These are phyloP conservation scores for Dynastes tityus DNA, from an alignment of 2,888 invertebrate genomes.

Conservation along the genomic window DNA sequence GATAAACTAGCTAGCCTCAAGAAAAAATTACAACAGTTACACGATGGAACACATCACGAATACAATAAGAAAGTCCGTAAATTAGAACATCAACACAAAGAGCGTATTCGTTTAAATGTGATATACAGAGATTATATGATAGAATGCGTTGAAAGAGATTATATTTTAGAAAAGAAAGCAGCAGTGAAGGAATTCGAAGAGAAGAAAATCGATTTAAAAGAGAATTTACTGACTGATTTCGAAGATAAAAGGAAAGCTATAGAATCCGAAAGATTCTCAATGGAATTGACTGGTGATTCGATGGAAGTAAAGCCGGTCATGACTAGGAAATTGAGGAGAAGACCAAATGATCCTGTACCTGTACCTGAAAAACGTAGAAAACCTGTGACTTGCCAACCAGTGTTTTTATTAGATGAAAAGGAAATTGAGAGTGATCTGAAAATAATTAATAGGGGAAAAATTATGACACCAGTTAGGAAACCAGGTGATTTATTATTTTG, in stretches of 20 bases:
- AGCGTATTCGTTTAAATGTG: constrained; percentile 84
- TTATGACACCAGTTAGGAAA: constrained; percentile 73
- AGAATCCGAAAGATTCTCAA: constrained; percentile 87
- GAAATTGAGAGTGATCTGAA: constrained; percentile 91
- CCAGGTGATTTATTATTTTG: constrained; percentile 66
- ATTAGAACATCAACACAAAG: constrained; percentile 86
- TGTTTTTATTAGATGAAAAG: constrained; percentile 89
- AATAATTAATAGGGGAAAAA: constrained; percentile 79
- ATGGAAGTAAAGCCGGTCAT: constrained; percentile 96
- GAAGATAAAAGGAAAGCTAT: constrained; percentile 94
- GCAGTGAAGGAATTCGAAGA: constrained; percentile 95
- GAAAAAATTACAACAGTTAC: constrained; percentile 90
- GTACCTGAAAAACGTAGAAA: constrained; percentile 91
- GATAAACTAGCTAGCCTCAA: constrained; percentile 92
- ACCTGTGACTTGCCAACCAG: constrained; percentile 88
- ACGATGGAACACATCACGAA: constrained; percentile 90
- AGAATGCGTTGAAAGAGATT: constrained; percentile 91
- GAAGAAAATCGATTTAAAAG: constrained; percentile 92
- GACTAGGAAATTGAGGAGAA: constrained; percentile 91
- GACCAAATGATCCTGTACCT: constrained; percentile 95
- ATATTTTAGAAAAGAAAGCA: constrained; percentile 88
- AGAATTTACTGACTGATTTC: constrained; percentile 90
- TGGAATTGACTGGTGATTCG: constrained; percentile 93
- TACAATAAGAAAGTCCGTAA: constrained; percentile 87
- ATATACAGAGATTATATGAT: constrained; percentile 86